Evolutionary conservation across 1,140 invertebrate species (phyloP).

Genomic region (Drosophila tristis): DNA sequence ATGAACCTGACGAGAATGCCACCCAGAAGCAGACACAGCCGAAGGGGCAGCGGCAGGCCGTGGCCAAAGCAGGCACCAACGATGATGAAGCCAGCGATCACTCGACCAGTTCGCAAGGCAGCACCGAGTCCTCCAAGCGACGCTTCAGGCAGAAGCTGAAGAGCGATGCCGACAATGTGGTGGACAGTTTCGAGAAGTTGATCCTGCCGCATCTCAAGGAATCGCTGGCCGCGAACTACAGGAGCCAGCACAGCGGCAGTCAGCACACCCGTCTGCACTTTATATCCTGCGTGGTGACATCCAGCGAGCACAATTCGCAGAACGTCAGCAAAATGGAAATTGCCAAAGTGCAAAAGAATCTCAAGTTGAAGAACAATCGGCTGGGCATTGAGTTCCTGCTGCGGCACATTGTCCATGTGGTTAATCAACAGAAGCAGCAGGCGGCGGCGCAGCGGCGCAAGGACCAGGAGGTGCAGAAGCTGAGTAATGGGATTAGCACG

Average conservation of each 20-base stretch:
- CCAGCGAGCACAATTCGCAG: conserved; percentile 58
- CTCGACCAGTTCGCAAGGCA: conserved; percentile 29
- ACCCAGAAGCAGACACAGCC: not conserved
- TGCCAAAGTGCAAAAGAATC: conserved; percentile 70
- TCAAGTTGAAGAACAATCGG: conserved; percentile 58
- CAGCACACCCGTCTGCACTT: conserved; percentile 57
- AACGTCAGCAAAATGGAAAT: conserved; percentile 66
- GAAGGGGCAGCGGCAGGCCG: too few species aligned
- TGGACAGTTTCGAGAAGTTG: conserved; percentile 74
- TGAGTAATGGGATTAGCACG: conserved; percentile 30
- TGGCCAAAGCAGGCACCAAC: not conserved
- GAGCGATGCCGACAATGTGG: conserved; percentile 52
- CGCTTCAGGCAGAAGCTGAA: conserved; percentile 50
- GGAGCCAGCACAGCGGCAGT: conserved; percentile 41
- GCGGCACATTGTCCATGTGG: conserved; percentile 68
- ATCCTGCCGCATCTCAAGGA: conserved; percentile 64
- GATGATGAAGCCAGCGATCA: conserved; percentile 29
- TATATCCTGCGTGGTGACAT: conserved; percentile 75
- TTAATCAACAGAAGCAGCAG: conserved; percentile 60
- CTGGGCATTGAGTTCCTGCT: conserved; percentile 64
- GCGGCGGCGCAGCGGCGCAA: conserved; percentile 16
- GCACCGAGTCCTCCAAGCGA: conserved; percentile 29
- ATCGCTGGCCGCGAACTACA: conserved; percentile 48
- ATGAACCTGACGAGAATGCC: not conserved
- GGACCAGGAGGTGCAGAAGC: conserved; percentile 27